Evolutionary conservation across 2,888 invertebrate species (phyloP), one percentile per base, ranked within the genome.

Genomic region (Prosopocoilus inquinatus): DNA sequence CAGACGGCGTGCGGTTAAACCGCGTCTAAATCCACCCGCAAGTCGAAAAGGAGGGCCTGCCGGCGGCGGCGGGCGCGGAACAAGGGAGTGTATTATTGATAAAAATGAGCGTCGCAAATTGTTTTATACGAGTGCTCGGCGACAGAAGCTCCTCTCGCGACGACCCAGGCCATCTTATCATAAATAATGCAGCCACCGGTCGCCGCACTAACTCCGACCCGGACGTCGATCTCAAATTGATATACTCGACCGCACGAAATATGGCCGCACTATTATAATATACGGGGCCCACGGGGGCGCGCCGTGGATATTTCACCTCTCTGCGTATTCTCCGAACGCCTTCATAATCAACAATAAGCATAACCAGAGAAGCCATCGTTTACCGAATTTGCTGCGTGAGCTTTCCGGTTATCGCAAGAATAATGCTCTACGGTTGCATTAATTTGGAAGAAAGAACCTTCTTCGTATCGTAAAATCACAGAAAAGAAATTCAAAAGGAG

Each of bases 101-200:
- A 74, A 74, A 74, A 74, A 74, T 73, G 73, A 71, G 71, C 69
- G 69, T 69, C 69, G 71, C 74, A 74, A 74, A 73, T 74, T 74
- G 74, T 73, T 74, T 74, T 73, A 73, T 74, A 74, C 72, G 73
- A 71, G 70, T 71, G 69, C 67, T 65, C 65, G 67, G 71, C 69
- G 71, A 70, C 70, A 68, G 64, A 64, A 66, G 63, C 59, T 60
- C 62, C 59, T 49, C 51, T 46, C 45, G 56, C 64, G 64, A 59
- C 58, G 55, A 47, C 58, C 53, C 56, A 50, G 58, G 61, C 67
- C 64, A 64, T 69, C 71, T 70, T 69, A 69, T 67, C 68, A 68
- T 74, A 70, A 73, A 74, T 73, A 73, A 74, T 73, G 70, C 68
- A 73, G 57, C 57, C 55, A 50, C 52, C 57, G 57, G 44, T 59